Conservation (phyloP, 2,888 invertebrate species). For the Patella depressa region DNA sequence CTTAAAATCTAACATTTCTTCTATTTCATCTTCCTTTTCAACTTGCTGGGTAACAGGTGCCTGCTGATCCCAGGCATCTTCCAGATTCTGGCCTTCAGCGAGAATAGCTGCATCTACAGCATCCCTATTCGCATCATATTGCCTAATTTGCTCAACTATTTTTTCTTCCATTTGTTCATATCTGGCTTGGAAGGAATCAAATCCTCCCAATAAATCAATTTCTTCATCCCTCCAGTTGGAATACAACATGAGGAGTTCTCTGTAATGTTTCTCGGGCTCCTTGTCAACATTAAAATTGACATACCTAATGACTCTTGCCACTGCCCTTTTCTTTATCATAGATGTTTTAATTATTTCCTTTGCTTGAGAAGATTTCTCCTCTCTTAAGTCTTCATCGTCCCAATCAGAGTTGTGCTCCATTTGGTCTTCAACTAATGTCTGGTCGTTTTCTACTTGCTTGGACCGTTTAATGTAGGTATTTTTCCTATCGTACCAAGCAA, state of each 20-base stretch:
- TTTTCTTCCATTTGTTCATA: constrained; percentile 2
- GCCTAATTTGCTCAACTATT: constrained; percentile 25
- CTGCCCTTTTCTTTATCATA: constrained; percentile 15
- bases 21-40: neutral
- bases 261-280: constrained; percentile 50
- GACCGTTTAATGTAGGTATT: neutral
- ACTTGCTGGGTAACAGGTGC: constrained; percentile 8
- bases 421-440: too few species aligned
- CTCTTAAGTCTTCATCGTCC: too few species aligned
- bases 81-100: constrained; percentile 26
- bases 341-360: constrained; percentile 12
- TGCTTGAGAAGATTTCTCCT: constrained; percentile 25
- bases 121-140: constrained; percentile 31
- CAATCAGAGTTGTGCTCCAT: too few species aligned
- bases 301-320: constrained; percentile 31
- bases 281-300: constrained; percentile 39
- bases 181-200: neutral
- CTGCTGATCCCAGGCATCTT: constrained; percentile 35
- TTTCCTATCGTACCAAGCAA: constrained; percentile 25
- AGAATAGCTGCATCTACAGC: constrained; percentile 30
- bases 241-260: constrained; percentile 53
- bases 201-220: constrained; percentile 18
- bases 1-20: neutral
- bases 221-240: constrained; percentile 54
- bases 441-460: too few species aligned